phyloP scores from a whole-genome alignment of 2,113 vertebrate genomes.

The Neolamprologus sp. region DNA sequence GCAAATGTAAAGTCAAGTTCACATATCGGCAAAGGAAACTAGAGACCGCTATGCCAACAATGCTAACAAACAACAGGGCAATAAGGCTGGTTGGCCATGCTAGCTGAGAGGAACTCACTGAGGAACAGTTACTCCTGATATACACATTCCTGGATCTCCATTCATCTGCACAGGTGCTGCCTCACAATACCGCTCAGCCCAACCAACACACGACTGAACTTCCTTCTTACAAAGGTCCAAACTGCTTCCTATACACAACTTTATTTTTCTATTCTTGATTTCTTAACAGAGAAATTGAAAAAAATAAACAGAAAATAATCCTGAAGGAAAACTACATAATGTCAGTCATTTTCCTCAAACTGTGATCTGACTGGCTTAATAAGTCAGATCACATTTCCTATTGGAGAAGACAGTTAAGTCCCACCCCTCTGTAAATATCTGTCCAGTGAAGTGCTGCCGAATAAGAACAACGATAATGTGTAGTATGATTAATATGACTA shows the following conservation, averaged over 20 bases:
- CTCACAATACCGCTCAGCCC: neutral
- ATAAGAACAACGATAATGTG: neutral
- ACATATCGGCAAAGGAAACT: neutral
- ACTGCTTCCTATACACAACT: neutral
- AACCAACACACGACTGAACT: neutral
- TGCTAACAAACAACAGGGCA: neutral
- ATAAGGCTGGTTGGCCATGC: neutral
- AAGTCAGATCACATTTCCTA: neutral
- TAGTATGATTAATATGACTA: neutral
- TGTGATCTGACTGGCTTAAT: neutral
- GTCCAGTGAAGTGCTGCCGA: neutral
- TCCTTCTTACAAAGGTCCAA: neutral
- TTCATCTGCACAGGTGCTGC: neutral
- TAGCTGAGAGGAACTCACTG: neutral
- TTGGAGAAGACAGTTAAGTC: neutral
- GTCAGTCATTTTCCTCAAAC: neutral
- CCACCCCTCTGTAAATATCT: neutral
- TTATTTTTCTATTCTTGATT: neutral
- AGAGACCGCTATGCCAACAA: neutral
- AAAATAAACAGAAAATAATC: neutral
- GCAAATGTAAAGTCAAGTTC: neutral
- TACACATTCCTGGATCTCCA: neutral
- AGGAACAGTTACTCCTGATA: neutral
- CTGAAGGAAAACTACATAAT: neutral
- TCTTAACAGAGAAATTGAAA: neutral